phyloP scores from a whole-genome alignment of 2,113 vertebrate species.

The Limanda limanda region DNA sequence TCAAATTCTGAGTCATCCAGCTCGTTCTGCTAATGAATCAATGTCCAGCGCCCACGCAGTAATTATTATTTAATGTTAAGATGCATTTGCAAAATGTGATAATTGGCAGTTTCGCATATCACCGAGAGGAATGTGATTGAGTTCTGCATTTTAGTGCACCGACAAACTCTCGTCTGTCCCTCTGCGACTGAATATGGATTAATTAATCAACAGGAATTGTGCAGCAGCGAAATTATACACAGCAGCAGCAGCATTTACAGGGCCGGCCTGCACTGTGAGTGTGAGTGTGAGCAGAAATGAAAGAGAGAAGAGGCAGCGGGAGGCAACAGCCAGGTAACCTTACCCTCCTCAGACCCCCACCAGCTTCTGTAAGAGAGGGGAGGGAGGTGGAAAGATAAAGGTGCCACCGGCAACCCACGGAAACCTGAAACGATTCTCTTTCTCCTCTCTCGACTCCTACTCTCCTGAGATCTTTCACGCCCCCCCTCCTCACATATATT shows the following conservation, averaged over 20 bases:
- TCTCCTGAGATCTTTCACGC: constrained; percentile 65
- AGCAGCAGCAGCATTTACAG: background rate
- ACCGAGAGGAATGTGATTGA: constrained; percentile 21
- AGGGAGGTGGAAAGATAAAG: constrained; percentile 47
- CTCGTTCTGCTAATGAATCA: constrained; percentile 48
- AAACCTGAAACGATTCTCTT: constrained; percentile 68
- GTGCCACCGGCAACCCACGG: constrained; percentile 34
- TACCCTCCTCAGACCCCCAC: constrained; percentile 70
- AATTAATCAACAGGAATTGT: background rate
- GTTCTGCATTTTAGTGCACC: background rate
- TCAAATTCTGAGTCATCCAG: constrained; percentile 46
- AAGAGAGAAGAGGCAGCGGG: constrained; percentile 51
- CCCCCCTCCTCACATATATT: constrained; percentile 43
- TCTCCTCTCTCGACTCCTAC: constrained; percentile 69
- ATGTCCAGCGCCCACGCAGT: constrained; percentile 23
- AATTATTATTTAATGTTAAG: constrained; percentile 52
- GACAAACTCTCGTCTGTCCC: background rate
- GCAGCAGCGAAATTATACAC: background rate
- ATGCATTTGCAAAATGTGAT: constrained; percentile 48
- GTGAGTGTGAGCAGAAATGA: constrained; percentile 56
- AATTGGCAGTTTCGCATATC: constrained; percentile 25
- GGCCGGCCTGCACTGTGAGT: constrained; percentile 10
- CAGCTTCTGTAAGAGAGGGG: constrained; percentile 51
- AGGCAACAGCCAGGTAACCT: constrained; percentile 71
- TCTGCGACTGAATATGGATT: background rate